Evolutionary conservation across 1,140 invertebrate species (phyloP).

Genomic region (Bombus waltoni): DNA sequence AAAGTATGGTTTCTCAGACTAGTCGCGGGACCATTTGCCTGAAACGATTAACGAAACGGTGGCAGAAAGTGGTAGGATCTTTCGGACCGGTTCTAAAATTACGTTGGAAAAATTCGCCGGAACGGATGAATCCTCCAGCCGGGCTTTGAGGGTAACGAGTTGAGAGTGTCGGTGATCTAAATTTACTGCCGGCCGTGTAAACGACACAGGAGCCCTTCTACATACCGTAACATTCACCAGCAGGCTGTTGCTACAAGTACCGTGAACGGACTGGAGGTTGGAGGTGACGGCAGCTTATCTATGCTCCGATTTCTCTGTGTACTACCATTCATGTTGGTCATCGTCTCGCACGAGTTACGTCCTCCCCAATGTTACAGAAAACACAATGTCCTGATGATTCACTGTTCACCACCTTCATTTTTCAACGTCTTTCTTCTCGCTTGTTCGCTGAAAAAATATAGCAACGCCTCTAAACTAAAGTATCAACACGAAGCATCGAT

Average conservation of each 20-base stretch:
- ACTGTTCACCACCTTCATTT: not conserved
- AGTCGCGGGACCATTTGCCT: conserved; percentile 45
- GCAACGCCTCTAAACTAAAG: too few species aligned
- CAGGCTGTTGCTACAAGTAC: conserved; percentile 62
- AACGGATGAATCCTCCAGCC: conserved; percentile 50
- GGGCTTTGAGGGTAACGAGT: conserved; percentile 62
- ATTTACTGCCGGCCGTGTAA: conserved; percentile 67
- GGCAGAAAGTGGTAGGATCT: conserved; percentile 23
- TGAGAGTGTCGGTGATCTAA: conserved; percentile 66
- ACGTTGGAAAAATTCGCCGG: conserved; percentile 57
- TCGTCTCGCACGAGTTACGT: conserved; percentile 24
- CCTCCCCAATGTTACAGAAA: not conserved
- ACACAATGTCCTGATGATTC: not conserved
- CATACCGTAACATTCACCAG: conserved; percentile 69
- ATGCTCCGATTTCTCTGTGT: conserved; percentile 66
- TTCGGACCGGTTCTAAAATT: conserved; percentile 58
- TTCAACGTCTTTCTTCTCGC: not conserved
- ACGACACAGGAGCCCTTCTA: conserved; percentile 64
- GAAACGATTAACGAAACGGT: conserved; percentile 65
- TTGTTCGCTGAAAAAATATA: not conserved
- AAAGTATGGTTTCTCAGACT: too few species aligned
- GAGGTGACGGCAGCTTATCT: conserved; percentile 67
- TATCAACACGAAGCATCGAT: too few species aligned
- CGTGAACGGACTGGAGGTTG: conserved; percentile 64
- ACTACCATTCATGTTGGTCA: conserved; percentile 37